These are phyloP conservation scores for Agriopis aurantiaria DNA, from an alignment of 2,888 invertebrate species.

Conservation along the genomic window DNA sequence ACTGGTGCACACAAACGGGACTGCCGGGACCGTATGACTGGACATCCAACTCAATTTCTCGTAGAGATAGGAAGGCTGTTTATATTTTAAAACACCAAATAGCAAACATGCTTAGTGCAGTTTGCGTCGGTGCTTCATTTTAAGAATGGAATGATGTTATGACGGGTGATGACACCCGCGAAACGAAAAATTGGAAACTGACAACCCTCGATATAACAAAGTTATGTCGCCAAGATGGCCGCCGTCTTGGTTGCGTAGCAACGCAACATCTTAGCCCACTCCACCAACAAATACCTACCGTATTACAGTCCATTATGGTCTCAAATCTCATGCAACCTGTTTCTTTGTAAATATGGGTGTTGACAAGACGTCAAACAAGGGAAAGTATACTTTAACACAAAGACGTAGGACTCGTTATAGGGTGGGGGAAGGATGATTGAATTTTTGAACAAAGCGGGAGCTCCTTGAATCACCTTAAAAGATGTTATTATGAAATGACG, in stretches of 20 bases:
- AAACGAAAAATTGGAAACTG: constrained; percentile 15
- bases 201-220: constrained; percentile 73
- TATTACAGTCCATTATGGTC: constrained; percentile 49
- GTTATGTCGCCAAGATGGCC: constrained; percentile 72
- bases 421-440: constrained; percentile 37
- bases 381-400: constrained; percentile 47
- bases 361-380: constrained; percentile 36
- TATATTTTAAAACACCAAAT: no score
- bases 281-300: constrained; percentile 49
- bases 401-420: constrained; percentile 41
- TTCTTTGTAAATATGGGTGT: constrained; percentile 42
- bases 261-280: constrained; percentile 65
- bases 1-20: no score
- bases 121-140: no score
- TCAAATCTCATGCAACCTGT: constrained; percentile 38
- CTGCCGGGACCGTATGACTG: no score
- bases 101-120: no score
- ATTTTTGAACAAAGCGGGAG: constrained; percentile 33
- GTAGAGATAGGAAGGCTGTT: no score
- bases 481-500: constrained; percentile 3
- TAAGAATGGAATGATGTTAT: no score
- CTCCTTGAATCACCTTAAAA: constrained; percentile 19
- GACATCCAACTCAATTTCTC: no score
- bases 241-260: constrained; percentile 72
- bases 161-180: background rate